These are phyloP conservation scores for Lepilemur septentrionalis DNA, from an alignment of 2,797 vertebrate species.

Conservation along the genomic window DNA sequence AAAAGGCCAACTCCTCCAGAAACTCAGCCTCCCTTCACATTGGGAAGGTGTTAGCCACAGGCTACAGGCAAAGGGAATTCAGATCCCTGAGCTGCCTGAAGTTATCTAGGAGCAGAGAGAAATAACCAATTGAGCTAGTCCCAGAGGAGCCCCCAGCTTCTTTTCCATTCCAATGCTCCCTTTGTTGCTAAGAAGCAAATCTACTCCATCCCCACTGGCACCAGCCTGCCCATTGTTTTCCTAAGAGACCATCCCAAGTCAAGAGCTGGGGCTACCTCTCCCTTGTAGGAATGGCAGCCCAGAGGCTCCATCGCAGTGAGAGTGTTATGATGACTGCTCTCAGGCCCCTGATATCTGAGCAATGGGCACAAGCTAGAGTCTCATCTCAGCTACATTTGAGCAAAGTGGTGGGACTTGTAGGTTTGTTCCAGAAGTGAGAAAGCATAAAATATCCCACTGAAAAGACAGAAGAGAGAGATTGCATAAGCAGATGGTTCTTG, in stretches of 20 bases:
- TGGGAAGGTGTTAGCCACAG: conserved; percentile 18
- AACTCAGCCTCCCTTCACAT: conserved; percentile 20
- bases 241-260: conserved; percentile 18
- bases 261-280: conserved; percentile 19
- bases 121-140: conserved; percentile 44
- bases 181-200: conserved; percentile 73
- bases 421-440: not conserved
- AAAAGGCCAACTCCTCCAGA: conserved; percentile 43
- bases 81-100: conserved; percentile 35
- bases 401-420: not conserved
- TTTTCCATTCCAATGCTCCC: conserved; percentile 56
- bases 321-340: not conserved
- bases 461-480: not conserved
- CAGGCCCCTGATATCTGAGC: not conserved
- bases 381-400: not conserved
- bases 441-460: not conserved
- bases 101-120: conserved; percentile 47
- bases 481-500: conserved; percentile 5
- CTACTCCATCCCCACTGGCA: conserved; percentile 65
- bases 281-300: conserved; percentile 15
- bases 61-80: not conserved
- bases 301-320: not conserved
- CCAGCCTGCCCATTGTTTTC: conserved; percentile 68
- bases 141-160: not conserved
- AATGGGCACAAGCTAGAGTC: not conserved